Conservation (phyloP, 2,797 vertebrate genomes). For the Chromis chromis region DNA sequence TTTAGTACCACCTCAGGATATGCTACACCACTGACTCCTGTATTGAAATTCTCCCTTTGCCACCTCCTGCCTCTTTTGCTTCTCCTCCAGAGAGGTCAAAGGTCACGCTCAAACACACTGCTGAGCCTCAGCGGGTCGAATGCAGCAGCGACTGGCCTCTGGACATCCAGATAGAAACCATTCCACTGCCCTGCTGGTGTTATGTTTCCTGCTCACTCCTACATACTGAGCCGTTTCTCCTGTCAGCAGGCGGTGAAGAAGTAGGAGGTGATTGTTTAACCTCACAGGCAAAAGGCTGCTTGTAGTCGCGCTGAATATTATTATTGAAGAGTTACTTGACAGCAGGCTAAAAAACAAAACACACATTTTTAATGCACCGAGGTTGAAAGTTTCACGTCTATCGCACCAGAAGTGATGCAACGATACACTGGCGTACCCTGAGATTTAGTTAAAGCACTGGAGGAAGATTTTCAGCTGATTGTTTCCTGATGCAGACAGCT, state of each 20-base stretch:
- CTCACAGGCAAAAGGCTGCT: constrained; percentile 13
- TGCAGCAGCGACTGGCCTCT: constrained; percentile 31
- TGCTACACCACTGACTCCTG: neutral
- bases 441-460: too few species aligned
- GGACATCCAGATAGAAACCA: constrained; percentile 44
- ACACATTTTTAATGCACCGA: neutral
- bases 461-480: too few species aligned
- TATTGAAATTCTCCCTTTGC: constrained; percentile 13
- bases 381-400: neutral
- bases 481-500: too few species aligned
- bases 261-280: constrained; percentile 10
- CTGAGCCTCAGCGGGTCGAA: constrained; percentile 3
- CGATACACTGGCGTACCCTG: too few species aligned
- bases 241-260: constrained; percentile 13
- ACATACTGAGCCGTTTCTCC: constrained; percentile 25
- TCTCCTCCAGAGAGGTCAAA: constrained; percentile 27
- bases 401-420: neutral
- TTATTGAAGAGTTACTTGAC: constrained; percentile 3
- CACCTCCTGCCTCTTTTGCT: neutral
- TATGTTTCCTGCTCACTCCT: constrained; percentile 27
- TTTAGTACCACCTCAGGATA: neutral
- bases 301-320: neutral
- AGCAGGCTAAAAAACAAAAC: neutral
- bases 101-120: constrained; percentile 18
- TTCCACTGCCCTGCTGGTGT: constrained; percentile 14